Percentiles rank a stretch among this genome's conserved stretches.
Conservation (phyloP, 2,888 invertebrate genomes). For the Troglohyphantes excavatus region DNA sequence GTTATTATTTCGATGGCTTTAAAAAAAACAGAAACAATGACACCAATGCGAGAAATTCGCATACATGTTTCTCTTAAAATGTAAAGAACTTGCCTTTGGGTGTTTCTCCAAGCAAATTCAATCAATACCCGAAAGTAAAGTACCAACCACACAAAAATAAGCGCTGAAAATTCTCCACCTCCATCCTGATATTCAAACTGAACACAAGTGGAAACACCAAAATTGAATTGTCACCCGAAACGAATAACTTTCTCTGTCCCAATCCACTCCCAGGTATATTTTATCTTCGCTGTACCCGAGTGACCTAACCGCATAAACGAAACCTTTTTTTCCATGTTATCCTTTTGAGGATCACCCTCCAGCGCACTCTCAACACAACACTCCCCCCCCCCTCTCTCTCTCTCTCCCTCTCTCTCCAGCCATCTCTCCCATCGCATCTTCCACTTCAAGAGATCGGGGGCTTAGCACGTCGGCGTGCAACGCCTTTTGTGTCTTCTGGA, state of each 20-base stretch:
- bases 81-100: too few relatives aligned
- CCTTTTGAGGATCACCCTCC: not conserved
- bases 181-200: not conserved
- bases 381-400: not conserved
- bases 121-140: too few relatives aligned
- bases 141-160: too few relatives aligned
- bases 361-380: not conserved
- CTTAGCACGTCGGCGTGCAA: slow-evolving; percentile 51
- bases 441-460: slow-evolving; percentile 43
- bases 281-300: not conserved
- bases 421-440: slow-evolving; percentile 21
- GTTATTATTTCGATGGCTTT: too few relatives aligned
- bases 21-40: too few relatives aligned
- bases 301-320: slow-evolving; percentile 21
- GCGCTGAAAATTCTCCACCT: not conserved
- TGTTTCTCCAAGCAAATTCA: too few relatives aligned
- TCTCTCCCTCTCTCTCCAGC: slow-evolving; percentile 3
- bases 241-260: not conserved
- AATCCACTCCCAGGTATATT: not conserved
- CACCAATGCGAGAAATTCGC: too few relatives aligned
- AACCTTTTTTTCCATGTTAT: slow-evolving; percentile 2
- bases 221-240: not conserved
- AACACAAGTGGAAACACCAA: not conserved
- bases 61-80: too few relatives aligned
- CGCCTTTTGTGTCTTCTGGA: slow-evolving; percentile 37